Evolutionary conservation across 2,113 vertebrate species (phyloP).

Genomic region (Anas platyrhynchos): DNA sequence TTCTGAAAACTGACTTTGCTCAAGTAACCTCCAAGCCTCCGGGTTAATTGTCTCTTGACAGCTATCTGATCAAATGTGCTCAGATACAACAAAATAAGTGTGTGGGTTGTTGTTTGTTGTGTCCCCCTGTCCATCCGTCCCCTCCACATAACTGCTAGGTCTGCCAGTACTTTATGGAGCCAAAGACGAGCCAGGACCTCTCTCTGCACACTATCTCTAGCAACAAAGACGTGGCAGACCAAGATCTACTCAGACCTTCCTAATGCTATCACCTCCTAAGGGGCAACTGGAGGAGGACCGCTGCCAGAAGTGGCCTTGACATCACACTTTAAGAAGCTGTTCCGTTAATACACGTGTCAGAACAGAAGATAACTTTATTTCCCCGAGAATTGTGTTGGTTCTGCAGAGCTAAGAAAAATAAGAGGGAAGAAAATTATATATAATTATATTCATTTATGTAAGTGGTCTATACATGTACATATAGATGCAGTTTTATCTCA

Average conservation of each 20-base stretch:
- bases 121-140: too few species aligned
- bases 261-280: not conserved
- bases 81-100: not conserved
- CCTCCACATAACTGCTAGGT: not conserved
- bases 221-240: not conserved
- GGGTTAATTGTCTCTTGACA: not conserved
- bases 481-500: not conserved
- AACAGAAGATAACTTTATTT: not conserved
- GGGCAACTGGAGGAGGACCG: not conserved
- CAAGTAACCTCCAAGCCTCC: not conserved
- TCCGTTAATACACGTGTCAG: not conserved
- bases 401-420: not conserved
- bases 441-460: not conserved
- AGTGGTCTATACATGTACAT: not conserved
- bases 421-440: not conserved
- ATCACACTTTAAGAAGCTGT: not conserved
- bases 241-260: not conserved
- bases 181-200: not conserved
- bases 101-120: not conserved
- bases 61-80: not conserved
- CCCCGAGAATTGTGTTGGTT: not conserved
- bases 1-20: not conserved
- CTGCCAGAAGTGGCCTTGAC: not conserved
- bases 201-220: not conserved
- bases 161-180: not conserved